A percentile compares a stretch with the other conserved stretches of the same genome.
These are phyloP conservation scores for Pemphredon lugubris DNA, from an alignment of 2,888 invertebrate genomes.

Conservation along the genomic window DNA sequence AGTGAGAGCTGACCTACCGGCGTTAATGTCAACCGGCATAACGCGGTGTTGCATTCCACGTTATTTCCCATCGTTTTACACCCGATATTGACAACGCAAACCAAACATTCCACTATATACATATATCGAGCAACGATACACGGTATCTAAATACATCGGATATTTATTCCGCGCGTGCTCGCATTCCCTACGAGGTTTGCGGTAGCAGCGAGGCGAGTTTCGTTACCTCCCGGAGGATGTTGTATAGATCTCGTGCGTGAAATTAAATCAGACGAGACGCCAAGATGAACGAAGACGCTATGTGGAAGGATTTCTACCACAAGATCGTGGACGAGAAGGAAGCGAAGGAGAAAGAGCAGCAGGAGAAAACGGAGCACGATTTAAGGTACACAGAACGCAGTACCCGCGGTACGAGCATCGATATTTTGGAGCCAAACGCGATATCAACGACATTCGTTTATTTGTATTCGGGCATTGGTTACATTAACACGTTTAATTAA, in stretches of 20 bases:
- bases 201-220: slow-evolving; percentile 9
- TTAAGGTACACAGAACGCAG: slow-evolving; percentile 82
- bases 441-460: background rate
- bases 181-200: no score
- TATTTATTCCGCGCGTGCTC: no score
- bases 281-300: slow-evolving; percentile 86
- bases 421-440: background rate
- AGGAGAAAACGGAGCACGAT: slow-evolving; percentile 86
- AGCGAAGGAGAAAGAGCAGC: slow-evolving; percentile 83
- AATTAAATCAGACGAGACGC: background rate
- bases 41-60: background rate
- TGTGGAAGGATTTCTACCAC: slow-evolving; percentile 89
- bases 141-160: no score
- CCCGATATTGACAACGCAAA: background rate
- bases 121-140: no score
- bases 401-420: slow-evolving; percentile 65
- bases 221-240: slow-evolving; percentile 16
- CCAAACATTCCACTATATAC: no score
- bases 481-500: no score
- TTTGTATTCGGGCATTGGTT: background rate
- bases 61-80: background rate
- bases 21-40: slow-evolving; percentile 30
- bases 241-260: background rate
- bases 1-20: slow-evolving; percentile 40
- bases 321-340: slow-evolving; percentile 83